Conservation (phyloP, 2,888 invertebrate species). For the Volucella zonaria region DNA sequence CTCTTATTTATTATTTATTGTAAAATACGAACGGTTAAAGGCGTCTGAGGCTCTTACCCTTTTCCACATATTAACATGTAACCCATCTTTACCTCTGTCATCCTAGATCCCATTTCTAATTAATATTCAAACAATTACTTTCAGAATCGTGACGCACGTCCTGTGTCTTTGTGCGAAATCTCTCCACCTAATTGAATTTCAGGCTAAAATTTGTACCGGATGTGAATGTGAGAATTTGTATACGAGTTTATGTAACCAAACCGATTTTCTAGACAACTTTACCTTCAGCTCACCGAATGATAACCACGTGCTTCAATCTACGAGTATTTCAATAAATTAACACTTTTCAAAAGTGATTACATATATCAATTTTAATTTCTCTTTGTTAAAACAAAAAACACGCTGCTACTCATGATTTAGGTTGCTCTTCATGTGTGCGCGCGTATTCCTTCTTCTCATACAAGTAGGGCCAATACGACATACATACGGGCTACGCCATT, state of each 20-base stretch:
- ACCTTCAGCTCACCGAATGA: not conserved
- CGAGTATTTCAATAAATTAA: not conserved
- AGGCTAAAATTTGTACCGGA: no score
- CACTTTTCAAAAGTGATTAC: slow-evolving; percentile 10
- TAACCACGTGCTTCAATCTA: slow-evolving; percentile 28
- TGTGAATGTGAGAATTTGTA: not conserved
- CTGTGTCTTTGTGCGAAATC: no score
- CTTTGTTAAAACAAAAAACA: not conserved
- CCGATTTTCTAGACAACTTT: no score
- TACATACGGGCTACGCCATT: slow-evolving; percentile 40
- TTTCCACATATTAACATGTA: no score
- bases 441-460: not conserved
- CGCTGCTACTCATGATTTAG: slow-evolving; percentile 1
- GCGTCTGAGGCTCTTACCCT: no score
- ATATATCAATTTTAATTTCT: slow-evolving; percentile 28
- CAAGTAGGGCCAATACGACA: slow-evolving; percentile 13
- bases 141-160: no score
- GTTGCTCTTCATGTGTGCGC: not conserved
- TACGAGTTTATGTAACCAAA: not conserved
- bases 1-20: no score
- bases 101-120: no score
- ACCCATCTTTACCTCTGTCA: no score
- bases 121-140: no score
- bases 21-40: no score
- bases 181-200: no score